Percentiles rank a stretch among this genome's conserved stretches.
Conservation (phyloP, 2,888 invertebrate genomes). For the Aporophyla nigra region DNA sequence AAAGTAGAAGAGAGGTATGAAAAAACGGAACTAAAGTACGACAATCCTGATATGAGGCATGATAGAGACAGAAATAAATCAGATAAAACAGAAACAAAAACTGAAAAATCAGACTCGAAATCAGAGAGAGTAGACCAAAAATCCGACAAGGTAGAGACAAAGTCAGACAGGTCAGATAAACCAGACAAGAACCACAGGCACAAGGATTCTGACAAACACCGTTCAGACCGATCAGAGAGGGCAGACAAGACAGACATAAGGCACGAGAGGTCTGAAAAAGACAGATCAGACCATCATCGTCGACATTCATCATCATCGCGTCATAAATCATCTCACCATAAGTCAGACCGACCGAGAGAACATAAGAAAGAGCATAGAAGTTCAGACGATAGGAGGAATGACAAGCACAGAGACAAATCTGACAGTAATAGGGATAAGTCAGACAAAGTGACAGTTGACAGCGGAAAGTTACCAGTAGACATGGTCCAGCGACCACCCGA, state of each 20-base stretch:
- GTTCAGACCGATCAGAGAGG: slow-evolving; percentile 70
- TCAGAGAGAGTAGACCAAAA: slow-evolving; percentile 57
- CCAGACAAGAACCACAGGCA: slow-evolving; percentile 78
- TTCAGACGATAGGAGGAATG: slow-evolving; percentile 76
- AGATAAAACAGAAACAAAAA: slow-evolving; percentile 60
- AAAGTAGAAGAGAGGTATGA: slow-evolving; percentile 60
- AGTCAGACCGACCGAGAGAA: slow-evolving; percentile 76
- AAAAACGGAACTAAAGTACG: slow-evolving; percentile 62
- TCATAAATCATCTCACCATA: slow-evolving; percentile 81
- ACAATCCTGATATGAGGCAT: slow-evolving; percentile 62
- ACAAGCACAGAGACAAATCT: slow-evolving; percentile 73
- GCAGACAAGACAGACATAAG: slow-evolving; percentile 63
- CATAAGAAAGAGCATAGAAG: slow-evolving; percentile 80
- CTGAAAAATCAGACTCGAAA: slow-evolving; percentile 62
- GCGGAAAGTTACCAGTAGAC: slow-evolving; percentile 78
- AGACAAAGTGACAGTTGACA: slow-evolving; percentile 68
- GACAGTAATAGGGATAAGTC: slow-evolving; percentile 65
- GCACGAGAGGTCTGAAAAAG: slow-evolving; percentile 61
- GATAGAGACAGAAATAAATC: slow-evolving; percentile 60
- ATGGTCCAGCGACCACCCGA: slow-evolving; percentile 83
- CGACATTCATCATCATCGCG: slow-evolving; percentile 84
- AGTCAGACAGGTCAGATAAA: slow-evolving; percentile 69
- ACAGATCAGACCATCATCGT: slow-evolving; percentile 80
- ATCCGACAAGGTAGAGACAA: slow-evolving; percentile 57
- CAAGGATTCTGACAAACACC: slow-evolving; percentile 71